These are phyloP conservation scores for Botia almorhae DNA, from an alignment of 2,797 vertebrate genomes.

Conservation along the genomic window DNA sequence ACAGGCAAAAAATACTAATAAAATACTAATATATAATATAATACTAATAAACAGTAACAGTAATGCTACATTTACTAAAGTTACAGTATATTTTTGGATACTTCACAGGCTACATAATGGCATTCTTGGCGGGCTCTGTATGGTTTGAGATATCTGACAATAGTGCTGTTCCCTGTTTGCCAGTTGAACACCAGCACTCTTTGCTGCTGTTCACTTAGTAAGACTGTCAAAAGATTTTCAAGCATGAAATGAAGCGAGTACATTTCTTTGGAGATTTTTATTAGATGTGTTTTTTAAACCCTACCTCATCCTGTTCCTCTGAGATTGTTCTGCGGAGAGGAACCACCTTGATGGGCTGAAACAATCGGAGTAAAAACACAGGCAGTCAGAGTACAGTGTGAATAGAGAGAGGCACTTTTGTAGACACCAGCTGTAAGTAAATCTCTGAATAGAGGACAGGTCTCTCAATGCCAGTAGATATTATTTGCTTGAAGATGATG, in stretches of 20 bases:
- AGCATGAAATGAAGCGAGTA: constrained; percentile 57
- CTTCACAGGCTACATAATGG: constrained; percentile 14
- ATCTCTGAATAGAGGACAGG: constrained; percentile 29
- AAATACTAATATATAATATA: too few relatives aligned
- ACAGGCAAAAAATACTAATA: too few relatives aligned
- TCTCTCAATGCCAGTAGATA: constrained; percentile 48
- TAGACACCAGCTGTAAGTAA: constrained; percentile 48
- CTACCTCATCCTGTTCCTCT: constrained; percentile 42
- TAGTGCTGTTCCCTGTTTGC: constrained; percentile 35
- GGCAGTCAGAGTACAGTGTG: constrained; percentile 33
- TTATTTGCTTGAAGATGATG: constrained; percentile 58
- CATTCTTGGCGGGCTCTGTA: constrained; percentile 18
- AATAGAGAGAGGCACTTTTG: constrained; percentile 32
- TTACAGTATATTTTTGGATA: constrained; percentile 14
- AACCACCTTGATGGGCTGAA: constrained; percentile 53
- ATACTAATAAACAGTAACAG: too few relatives aligned
- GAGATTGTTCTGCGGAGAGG: constrained; percentile 59
- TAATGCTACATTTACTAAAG: too few relatives aligned
- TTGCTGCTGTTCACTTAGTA: constrained; percentile 44
- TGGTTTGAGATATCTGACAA: constrained; percentile 42
- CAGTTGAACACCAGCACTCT: constrained; percentile 34
- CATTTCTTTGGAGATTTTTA: constrained; percentile 45
- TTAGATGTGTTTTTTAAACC: constrained; percentile 39
- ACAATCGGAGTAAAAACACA: constrained; percentile 52
- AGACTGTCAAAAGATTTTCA: constrained; percentile 59